Conservation (phyloP, 2,797 vertebrate genomes). For the Ficedula albicollis region DNA sequence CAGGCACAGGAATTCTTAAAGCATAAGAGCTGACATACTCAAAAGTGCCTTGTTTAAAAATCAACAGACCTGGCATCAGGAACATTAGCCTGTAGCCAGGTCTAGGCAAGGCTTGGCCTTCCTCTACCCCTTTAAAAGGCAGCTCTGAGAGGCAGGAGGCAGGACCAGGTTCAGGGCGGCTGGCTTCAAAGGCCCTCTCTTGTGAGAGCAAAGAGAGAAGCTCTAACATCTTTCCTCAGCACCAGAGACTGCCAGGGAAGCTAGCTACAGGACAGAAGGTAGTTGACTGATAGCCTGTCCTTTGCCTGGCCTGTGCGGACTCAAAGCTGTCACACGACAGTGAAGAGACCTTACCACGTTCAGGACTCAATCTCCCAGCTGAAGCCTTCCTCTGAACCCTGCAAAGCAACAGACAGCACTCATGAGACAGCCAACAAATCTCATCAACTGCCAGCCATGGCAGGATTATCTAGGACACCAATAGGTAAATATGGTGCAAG, state of each 20-base stretch:
- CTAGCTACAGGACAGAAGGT: not conserved
- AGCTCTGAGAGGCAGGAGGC: not conserved
- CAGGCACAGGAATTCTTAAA: not conserved
- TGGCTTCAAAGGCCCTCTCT: not conserved
- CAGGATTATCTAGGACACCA: not conserved
- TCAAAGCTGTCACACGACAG: not conserved
- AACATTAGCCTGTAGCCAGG: not conserved
- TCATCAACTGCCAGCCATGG: not conserved
- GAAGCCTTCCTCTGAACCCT: slow-evolving; percentile 73
- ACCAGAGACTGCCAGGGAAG: not conserved
- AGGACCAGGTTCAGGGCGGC: not conserved
- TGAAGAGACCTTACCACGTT: slow-evolving; percentile 69
- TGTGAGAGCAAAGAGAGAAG: not conserved
- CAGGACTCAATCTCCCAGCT: slow-evolving; percentile 56
- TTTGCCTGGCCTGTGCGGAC: not conserved
- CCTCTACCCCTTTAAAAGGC: not conserved
- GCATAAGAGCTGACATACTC: not conserved
- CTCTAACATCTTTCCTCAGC: not conserved
- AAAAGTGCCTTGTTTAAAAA: not conserved
- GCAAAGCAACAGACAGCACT: slow-evolving; percentile 45
- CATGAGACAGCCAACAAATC: not conserved
- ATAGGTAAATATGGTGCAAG: not conserved
- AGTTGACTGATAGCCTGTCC: not conserved
- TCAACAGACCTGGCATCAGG: not conserved
- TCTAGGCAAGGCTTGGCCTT: not conserved